Base-by-base conservation (phyloP, 1,140 invertebrate species). In the Hylaeus anthracinus region DNA sequence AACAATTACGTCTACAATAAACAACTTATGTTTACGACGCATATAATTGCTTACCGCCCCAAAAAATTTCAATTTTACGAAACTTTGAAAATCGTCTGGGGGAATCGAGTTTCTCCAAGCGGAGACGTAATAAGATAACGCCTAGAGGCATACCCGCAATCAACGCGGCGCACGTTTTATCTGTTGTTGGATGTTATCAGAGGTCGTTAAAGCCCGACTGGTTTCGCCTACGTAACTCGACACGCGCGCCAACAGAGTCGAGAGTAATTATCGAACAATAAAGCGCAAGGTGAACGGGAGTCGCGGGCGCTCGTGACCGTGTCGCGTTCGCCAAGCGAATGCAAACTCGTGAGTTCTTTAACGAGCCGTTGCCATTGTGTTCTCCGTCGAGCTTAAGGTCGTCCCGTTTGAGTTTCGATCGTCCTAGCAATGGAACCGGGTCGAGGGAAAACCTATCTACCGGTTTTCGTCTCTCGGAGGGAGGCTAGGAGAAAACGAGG, bases 261-360 rank as follows among this genome's bases (percentile, higher is more conserved):
- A 39, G 70, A 48, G 60, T 79, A 73, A 79, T 79, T 79, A 79
- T 73, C 51, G 60, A 64, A 79, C 77, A 79, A 73, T 64, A 72
- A 79, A 79, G 58, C 43, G 70, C 77, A 79, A 79, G 77, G 77
- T 79, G 77, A 79, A 79, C 51, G 61, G 51, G 60, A 73, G 65
- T 73, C 77, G 61, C 70, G 41, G 63, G n/a, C 53, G 39, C 69
- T 73, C 61, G 70, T 79, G 70, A 73, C 61, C 48, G 58, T 79
- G 58, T 55, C 10, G 41, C 58, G 77, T 61, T 26, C 48, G 48
- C 75, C 39, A 26, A 26, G 48, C 43, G 69, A n/a, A 45, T 70
- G 69, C 39, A 72, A 79, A 72, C 76, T 63, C 67, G 75, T 61
- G 63, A 53, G 51, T 41, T 37, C 60, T 63, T 66, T 66, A 66